Evolutionary conservation across 1,140 invertebrate genomes (phyloP), one percentile per base, ranked within the genome.

Genomic region (Chymomyza costata): DNA sequence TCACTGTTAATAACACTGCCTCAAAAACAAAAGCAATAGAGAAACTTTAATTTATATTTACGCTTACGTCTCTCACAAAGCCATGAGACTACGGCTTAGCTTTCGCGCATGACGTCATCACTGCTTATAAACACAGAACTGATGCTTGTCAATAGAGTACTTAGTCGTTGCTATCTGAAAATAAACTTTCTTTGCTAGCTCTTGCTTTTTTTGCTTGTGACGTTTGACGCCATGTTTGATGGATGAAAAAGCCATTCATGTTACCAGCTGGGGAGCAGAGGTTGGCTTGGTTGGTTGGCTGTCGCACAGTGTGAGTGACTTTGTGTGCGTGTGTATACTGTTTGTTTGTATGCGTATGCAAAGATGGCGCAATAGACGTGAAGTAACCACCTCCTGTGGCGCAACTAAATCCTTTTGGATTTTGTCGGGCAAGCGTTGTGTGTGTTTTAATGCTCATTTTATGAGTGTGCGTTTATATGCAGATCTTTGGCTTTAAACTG

Each of bases 151-250:
- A 28, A n/a, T n/a, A n/a, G 40, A n/a, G 49, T 46, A 13, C 19
- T 32, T 52, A 55, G 73, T 59, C 73, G 68, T 73, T 80, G 18
- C 25, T n/a, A n/a, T n/a, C n/a, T n/a, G n/a, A n/a, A n/a, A n/a
- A n/a, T n/a, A n/a, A n/a, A n/a, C n/a, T n/a, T n/a, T n/a, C n/a
- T n/a, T n/a, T n/a, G n/a, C n/a, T n/a, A n/a, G n/a, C 15, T 43
- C 3, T 13, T 25, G n/a, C 18, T n/a, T 8, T 46, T 6, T 31
- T 17, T 21, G 25, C 65, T 81, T 81, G 74, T 81, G 74, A 81
- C 74, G 76, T 76, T 81, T 81, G 76, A 82, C 76, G 76, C 76
- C 76, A 82, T 81, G 76, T 81, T 80, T 81, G 76, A 81, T 82
- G 76, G 76, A 80, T 80, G 73, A 80, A 80, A 80, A 76, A 82